Percentiles rank a stretch among this genome's conserved stretches.
phyloP scores from a whole-genome alignment of 2,888 invertebrate species.

The Drosophila pegasa region DNA sequence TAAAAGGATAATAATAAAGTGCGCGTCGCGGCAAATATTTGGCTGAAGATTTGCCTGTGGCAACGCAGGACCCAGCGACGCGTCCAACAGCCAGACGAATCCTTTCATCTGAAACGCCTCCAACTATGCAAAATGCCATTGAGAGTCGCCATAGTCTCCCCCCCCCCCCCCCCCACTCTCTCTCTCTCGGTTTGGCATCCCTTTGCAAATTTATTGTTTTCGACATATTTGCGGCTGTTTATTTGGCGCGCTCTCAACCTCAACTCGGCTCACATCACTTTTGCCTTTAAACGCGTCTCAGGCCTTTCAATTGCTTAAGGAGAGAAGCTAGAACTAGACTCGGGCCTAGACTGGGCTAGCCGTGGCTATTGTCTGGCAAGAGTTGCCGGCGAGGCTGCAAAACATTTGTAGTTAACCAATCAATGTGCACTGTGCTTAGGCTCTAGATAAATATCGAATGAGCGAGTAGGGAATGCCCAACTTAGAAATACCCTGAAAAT shows the following conservation, averaged over 20 bases:
- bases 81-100: slow-evolving; percentile 39
- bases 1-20: slow-evolving; percentile 78
- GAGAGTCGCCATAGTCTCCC: slow-evolving; percentile 12
- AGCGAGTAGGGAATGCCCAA: neutral
- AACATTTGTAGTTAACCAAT: neutral
- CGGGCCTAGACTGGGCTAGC: neutral
- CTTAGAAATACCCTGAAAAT: neutral
- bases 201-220: slow-evolving; percentile 72
- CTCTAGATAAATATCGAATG: neutral
- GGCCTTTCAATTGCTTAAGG: neutral
- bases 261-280: slow-evolving; percentile 14
- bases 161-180: neutral
- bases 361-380: neutral
- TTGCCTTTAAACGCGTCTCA: slow-evolving; percentile 17
- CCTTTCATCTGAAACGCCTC: slow-evolving; percentile 63
- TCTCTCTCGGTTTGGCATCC: slow-evolving; percentile 21
- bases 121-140: slow-evolving; percentile 47
- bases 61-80: slow-evolving; percentile 7
- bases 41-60: slow-evolving; percentile 23
- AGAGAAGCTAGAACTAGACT: neutral
- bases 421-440: neutral
- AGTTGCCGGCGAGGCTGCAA: neutral
- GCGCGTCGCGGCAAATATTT: slow-evolving; percentile 75
- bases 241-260: slow-evolving; percentile 47
- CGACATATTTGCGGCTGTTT: slow-evolving; percentile 73